Conservation (phyloP, 2,113 vertebrate species). For the Drymodes brunneopygia region DNA sequence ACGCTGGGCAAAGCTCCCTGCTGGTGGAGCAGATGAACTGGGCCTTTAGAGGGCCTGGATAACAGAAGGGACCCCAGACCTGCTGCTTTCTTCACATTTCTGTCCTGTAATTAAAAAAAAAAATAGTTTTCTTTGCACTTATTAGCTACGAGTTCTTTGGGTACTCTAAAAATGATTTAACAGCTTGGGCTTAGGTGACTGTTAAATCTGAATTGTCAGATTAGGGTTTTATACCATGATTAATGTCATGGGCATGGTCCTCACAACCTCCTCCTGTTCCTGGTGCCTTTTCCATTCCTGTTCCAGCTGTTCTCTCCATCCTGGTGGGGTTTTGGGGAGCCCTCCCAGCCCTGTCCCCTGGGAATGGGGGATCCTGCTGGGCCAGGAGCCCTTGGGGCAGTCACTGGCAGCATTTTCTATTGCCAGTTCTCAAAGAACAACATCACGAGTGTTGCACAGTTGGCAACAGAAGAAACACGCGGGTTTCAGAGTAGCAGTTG, state of each 20-base stretch:
- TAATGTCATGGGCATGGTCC: neutral
- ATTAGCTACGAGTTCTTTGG: neutral
- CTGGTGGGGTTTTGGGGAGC: neutral
- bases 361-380: neutral
- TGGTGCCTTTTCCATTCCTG: neutral
- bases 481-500: too few relatives aligned
- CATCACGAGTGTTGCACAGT: too few relatives aligned
- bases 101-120: neutral
- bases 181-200: neutral
- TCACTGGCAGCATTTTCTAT: too few relatives aligned
- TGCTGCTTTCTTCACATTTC: neutral
- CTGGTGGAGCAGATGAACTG: neutral
- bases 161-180: neutral
- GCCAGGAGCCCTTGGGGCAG: too few relatives aligned
- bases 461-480: too few relatives aligned
- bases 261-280: neutral
- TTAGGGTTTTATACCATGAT: neutral
- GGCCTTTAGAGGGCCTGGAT: too few relatives aligned
- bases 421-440: too few relatives aligned
- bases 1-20: neutral
- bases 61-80: neutral
- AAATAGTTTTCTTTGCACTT: neutral
- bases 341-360: neutral
- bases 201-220: neutral
- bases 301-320: neutral